These are phyloP conservation scores for Pilophorus perplexus DNA, from an alignment of 2,888 invertebrate species.

Conservation along the genomic window DNA sequence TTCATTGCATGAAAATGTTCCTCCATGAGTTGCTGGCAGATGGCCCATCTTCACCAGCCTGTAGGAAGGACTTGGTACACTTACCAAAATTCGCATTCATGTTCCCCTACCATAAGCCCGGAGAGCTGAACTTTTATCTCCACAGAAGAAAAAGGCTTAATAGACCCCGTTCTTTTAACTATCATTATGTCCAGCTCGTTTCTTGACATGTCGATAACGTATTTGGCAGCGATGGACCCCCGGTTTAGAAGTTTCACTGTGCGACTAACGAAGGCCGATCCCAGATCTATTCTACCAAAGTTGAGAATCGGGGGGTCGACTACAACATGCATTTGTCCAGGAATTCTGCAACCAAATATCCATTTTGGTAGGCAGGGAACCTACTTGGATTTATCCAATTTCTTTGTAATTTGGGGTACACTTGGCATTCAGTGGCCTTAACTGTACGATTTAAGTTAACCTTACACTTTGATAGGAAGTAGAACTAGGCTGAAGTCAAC, in stretches of 20 bases:
- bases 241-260: slow-evolving; percentile 52
- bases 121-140: slow-evolving; percentile 52
- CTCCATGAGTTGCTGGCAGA: neutral
- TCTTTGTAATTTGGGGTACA: too few relatives aligned
- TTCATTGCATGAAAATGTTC: neutral
- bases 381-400: too few relatives aligned
- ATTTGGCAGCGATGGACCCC: slow-evolving; percentile 53
- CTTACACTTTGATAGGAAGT: slow-evolving; percentile 46
- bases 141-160: slow-evolving; percentile 49
- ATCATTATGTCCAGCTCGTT: slow-evolving; percentile 53
- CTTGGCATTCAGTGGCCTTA: too few relatives aligned
- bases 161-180: slow-evolving; percentile 53
- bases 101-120: slow-evolving; percentile 52
- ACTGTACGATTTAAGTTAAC: too few relatives aligned
- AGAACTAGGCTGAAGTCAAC: slow-evolving; percentile 41
- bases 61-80: neutral
- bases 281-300: slow-evolving; percentile 55
- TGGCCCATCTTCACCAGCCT: too few relatives aligned
- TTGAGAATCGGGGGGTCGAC: slow-evolving; percentile 52
- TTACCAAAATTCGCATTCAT: slow-evolving; percentile 55
- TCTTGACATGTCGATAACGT: slow-evolving; percentile 54
- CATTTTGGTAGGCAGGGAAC: too few relatives aligned
- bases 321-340: slow-evolving; percentile 50
- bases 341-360: slow-evolving; percentile 48
- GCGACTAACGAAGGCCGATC: slow-evolving; percentile 52